These are phyloP conservation scores for Leucophenga maculata DNA, from an alignment of 2,888 invertebrate genomes.

Conservation along the genomic window DNA sequence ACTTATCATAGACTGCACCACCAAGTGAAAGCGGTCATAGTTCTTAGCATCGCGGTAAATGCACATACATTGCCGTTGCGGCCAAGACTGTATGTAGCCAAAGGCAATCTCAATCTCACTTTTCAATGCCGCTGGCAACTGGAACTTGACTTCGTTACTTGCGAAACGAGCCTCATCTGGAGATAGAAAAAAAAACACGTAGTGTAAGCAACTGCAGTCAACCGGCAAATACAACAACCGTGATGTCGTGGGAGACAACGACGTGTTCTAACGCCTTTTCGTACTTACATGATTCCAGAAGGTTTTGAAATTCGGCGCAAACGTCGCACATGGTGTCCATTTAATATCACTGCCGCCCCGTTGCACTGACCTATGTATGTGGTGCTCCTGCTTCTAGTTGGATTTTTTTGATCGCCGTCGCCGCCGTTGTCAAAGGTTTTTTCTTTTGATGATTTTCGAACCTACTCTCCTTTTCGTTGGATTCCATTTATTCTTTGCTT, in stretches of 20 bases:
- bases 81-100: conserved; percentile 91
- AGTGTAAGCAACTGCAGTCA: conserved; percentile 5
- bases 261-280: conserved; percentile 16
- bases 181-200: conserved; percentile 33
- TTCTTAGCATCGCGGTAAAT: conserved; percentile 94
- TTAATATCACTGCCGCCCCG: conserved; percentile 34
- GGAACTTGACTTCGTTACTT: conserved; percentile 81
- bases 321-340: conserved; percentile 87
- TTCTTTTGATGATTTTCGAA: conserved; percentile 12
- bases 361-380: conserved; percentile 36
- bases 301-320: conserved; percentile 93
- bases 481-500: conserved; percentile 60
- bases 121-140: conserved; percentile 80
- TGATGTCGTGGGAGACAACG: conserved; percentile 18
- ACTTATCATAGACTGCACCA: conserved; percentile 90
- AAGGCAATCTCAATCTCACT: conserved; percentile 88
- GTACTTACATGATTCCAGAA: conserved; percentile 87
- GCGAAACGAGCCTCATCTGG: conserved; percentile 85
- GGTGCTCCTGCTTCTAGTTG: conserved; percentile 12
- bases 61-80: conserved; percentile 95
- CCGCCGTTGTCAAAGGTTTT: conserved; percentile 39
- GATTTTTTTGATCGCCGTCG: conserved; percentile 21
- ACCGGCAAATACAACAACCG: conserved; percentile 42
- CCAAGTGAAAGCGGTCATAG: conserved; percentile 90
- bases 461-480: conserved; percentile 38